Evolutionary conservation across 2,113 vertebrate species (phyloP).

Genomic region (Conger conger): DNA sequence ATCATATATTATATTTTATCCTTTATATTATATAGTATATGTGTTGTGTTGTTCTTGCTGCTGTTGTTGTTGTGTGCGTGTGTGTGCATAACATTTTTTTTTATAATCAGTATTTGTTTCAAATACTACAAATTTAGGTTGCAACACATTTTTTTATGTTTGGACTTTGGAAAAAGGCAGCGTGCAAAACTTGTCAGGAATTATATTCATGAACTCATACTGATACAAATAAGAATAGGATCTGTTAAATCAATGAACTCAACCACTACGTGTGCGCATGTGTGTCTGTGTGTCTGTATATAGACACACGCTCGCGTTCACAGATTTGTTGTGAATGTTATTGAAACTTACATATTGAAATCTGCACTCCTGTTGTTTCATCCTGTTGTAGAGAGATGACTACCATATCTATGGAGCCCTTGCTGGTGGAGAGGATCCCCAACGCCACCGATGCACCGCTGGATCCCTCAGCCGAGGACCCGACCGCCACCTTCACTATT

Average conservation of each 20-base stretch:
- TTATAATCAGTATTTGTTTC: background rate
- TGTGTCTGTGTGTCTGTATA: background rate
- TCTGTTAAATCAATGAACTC: background rate
- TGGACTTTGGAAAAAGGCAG: no score
- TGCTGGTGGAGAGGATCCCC: slow-evolving; percentile 54
- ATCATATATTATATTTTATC: no score
- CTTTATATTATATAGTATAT: no score
- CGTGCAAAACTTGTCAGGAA: background rate
- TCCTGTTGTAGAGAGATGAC: slow-evolving; percentile 55
- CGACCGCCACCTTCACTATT: slow-evolving; percentile 76
- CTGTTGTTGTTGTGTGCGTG: no score
- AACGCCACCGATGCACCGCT: slow-evolving; percentile 53
- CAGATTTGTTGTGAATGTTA: background rate
- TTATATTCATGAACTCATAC: no score
- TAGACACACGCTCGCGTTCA: background rate
- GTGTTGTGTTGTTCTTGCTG: no score
- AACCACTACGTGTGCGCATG: background rate
- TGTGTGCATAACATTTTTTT: no score
- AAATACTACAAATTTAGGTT: background rate
- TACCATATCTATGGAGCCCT: slow-evolving; percentile 63
- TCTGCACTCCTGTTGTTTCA: background rate
- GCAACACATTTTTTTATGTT: no score
- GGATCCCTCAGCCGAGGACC: slow-evolving; percentile 66
- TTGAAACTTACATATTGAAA: background rate
- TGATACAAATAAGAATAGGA: no score